Evolutionary conservation across 2,888 invertebrate genomes (phyloP).

Genomic region (Aleiodes leptofemur): DNA sequence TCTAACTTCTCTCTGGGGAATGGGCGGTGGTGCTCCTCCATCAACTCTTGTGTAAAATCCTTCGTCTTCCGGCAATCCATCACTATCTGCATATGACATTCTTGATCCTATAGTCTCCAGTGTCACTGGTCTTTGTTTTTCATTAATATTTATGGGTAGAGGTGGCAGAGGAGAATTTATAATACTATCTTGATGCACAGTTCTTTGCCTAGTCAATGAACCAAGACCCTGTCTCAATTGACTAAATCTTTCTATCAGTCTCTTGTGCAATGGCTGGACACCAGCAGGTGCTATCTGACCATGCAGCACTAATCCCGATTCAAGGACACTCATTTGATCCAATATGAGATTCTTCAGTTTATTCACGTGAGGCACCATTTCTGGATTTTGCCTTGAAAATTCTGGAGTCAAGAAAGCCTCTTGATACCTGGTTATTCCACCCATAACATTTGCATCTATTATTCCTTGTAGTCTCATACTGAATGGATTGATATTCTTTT

Average conservation of each 20-base stretch:
- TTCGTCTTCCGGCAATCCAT: constrained; percentile 70
- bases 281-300: constrained; percentile 90
- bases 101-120: constrained; percentile 67
- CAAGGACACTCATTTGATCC: constrained; percentile 87
- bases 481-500: constrained; percentile 91
- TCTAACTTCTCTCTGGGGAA: constrained; percentile 79
- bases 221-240: constrained; percentile 89
- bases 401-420: constrained; percentile 94
- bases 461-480: constrained; percentile 95
- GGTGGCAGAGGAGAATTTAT: constrained; percentile 90
- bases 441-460: constrained; percentile 97
- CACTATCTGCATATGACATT: constrained; percentile 68
- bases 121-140: constrained; percentile 69
- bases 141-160: constrained; percentile 82
- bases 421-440: constrained; percentile 95
- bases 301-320: constrained; percentile 90
- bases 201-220: constrained; percentile 76
- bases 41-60: constrained; percentile 72
- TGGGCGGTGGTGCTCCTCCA: constrained; percentile 77
- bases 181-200: constrained; percentile 85
- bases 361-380: constrained; percentile 78
- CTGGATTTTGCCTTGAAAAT: constrained; percentile 81
- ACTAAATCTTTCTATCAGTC: constrained; percentile 90
- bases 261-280: constrained; percentile 93
- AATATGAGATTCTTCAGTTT: constrained; percentile 83